These are phyloP conservation scores for Piprites chloris DNA, from an alignment of 2,113 vertebrate genomes.

Conservation along the genomic window DNA sequence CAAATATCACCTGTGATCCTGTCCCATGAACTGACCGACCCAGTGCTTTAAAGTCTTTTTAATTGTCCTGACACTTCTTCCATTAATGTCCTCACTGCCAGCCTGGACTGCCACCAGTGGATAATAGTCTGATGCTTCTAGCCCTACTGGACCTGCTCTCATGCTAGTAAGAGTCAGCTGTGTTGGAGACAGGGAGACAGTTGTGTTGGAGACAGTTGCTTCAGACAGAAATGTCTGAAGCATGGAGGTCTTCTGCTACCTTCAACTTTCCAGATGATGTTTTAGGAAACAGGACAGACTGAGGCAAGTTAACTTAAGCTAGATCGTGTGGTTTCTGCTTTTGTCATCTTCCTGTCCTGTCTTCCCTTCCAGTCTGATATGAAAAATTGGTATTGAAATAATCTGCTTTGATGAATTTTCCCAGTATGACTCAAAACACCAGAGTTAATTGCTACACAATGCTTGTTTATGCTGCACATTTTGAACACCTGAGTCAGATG, in stretches of 20 bases:
- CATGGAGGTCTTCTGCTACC: not conserved
- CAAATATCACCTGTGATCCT: too few species aligned
- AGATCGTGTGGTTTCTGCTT: not conserved
- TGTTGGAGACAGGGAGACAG: not conserved
- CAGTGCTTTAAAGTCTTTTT: too few species aligned
- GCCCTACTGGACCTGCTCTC: not conserved
- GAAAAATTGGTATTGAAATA: not conserved
- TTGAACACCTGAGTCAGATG: not conserved
- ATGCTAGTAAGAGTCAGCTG: rapidly evolving
- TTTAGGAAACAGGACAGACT: not conserved
- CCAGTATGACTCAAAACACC: not conserved
- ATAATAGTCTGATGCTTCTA: rapidly evolving
- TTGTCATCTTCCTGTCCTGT: not conserved
- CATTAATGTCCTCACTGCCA: too few species aligned
- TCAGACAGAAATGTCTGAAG: not conserved
- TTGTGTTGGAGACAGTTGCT: too few species aligned
- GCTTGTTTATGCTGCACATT: not conserved
- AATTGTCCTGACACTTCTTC: too few species aligned
- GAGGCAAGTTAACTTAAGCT: not conserved
- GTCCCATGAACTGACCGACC: too few species aligned
- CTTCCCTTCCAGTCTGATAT: not conserved
- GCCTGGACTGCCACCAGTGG: too few species aligned
- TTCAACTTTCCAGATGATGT: not conserved
- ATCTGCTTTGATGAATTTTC: not conserved
- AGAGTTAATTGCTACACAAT: not conserved